phyloP scores from a whole-genome alignment of 1,140 invertebrate species.

The Bombus picipes region DNA sequence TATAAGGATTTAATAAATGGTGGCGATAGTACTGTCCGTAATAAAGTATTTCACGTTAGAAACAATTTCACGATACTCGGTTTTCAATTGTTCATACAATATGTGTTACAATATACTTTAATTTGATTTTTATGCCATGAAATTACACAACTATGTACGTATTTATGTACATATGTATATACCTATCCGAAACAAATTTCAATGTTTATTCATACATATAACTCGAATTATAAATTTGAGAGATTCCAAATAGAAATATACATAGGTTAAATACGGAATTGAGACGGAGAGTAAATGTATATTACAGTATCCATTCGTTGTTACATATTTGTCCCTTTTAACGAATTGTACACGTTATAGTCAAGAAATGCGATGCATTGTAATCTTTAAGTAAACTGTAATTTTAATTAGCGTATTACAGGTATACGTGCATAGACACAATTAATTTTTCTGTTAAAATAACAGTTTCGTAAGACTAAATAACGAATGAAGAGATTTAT shows the following conservation, averaged over 20 bases:
- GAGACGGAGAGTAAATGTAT: not conserved
- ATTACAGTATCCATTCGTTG: not conserved
- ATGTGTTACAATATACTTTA: not conserved
- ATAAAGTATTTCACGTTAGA: conserved; percentile 6
- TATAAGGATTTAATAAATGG: not conserved
- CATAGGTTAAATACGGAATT: not conserved
- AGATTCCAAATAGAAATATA: not conserved
- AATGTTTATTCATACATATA: not conserved
- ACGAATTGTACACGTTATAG: not conserved
- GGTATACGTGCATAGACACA: not conserved
- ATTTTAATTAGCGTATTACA: not conserved
- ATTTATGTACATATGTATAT: not conserved
- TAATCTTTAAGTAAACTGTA: not conserved
- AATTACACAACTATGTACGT: not conserved
- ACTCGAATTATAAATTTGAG: not conserved
- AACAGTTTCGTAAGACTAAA: not conserved
- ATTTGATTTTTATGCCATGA: not conserved
- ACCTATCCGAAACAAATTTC: not conserved
- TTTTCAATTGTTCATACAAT: not conserved
- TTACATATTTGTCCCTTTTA: not conserved
- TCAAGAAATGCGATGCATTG: not conserved
- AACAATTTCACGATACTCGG: not conserved
- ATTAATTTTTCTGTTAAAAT: not conserved
- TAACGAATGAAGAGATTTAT: not conserved
- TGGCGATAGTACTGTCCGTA: not conserved